Percentiles rank a stretch among this genome's conserved stretches.
These are phyloP conservation scores for Ispidina lecontei DNA, from an alignment of 2,797 vertebrate genomes.

Conservation along the genomic window DNA sequence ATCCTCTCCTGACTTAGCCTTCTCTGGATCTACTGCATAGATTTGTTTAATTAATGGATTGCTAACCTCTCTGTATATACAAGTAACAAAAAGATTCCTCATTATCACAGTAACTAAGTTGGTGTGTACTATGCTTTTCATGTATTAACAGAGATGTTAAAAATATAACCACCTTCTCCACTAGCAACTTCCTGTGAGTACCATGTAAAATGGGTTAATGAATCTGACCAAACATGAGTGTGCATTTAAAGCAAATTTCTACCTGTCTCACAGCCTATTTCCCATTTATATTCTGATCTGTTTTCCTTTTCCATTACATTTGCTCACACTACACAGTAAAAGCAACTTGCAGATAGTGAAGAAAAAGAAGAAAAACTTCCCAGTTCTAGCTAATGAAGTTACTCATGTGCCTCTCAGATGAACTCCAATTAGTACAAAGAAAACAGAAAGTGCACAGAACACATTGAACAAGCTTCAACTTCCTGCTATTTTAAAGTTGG, in stretches of 20 bases:
- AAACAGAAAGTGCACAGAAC: background rate
- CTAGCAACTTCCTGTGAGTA: background rate
- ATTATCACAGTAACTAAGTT: background rate
- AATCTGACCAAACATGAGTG: background rate
- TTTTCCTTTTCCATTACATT: slow-evolving; percentile 14
- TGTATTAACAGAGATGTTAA: background rate
- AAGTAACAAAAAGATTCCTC: background rate
- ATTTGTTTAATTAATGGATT: background rate
- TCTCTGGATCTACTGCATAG: background rate
- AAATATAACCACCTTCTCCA: background rate
- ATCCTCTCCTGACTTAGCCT: background rate
- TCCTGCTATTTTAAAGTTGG: background rate
- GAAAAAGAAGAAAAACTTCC: background rate
- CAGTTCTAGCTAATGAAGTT: background rate
- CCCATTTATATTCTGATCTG: slow-evolving; percentile 3
- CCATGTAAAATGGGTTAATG: background rate
- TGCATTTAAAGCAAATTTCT: background rate
- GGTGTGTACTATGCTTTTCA: background rate
- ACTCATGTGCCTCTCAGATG: background rate
- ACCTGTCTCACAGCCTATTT: background rate
- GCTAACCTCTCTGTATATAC: background rate
- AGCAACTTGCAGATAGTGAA: background rate
- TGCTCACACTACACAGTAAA: slow-evolving; percentile 11
- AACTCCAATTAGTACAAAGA: background rate
- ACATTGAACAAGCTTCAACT: background rate